Evolutionary conservation across 1,140 invertebrate species (phyloP), one percentile per base, ranked within the genome.

Genomic region (Spodoptera litura): DNA sequence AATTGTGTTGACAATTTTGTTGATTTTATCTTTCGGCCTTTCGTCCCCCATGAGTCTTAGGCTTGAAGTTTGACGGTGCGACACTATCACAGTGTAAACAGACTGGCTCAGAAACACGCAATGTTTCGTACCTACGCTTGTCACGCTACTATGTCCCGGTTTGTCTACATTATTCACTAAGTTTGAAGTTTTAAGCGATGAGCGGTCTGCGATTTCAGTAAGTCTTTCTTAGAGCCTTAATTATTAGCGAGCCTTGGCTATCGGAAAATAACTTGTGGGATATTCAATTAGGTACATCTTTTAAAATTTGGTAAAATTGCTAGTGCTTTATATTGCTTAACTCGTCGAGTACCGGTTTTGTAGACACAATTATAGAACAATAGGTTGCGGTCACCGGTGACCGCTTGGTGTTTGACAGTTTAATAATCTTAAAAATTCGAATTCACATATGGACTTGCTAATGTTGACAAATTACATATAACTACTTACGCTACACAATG

Each of bases 401-500:
- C n/a, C n/a, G n/a, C n/a, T n/a, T n/a, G n/a, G n/a, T n/a, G n/a
- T n/a, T n/a, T n/a, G n/a, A n/a, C n/a, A n/a, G n/a, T n/a, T n/a
- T n/a, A n/a, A n/a, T n/a, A n/a, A n/a, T n/a, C 20, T 20, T 6
- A 44, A 44, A 9, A 44, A 9, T 4, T 20, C 9, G 6, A 44
- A 8, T 44, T 10, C 4, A 44, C 6, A 44, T 44, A 9, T 6
- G 4, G 9, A 44, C 38, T 38, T 38, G 4, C 6, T 44, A 44
- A 44, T 0, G 9, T 44, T 44, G 1, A 44, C 8, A 83, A 86
- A 85, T 12, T 64, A 31, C 31, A 5, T 4, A 5, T 31, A n/a
- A n/a, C n/a, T n/a, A 84, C 86, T 79, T 84, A 89, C 87, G 25
- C 5, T 31, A 81, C 72, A 35, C 88, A 89, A 58, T 88, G 87